Evolutionary conservation across 2,888 invertebrate species (phyloP), one percentile per base, ranked within the genome.

Genomic region (Cyclophora albipunctata): DNA sequence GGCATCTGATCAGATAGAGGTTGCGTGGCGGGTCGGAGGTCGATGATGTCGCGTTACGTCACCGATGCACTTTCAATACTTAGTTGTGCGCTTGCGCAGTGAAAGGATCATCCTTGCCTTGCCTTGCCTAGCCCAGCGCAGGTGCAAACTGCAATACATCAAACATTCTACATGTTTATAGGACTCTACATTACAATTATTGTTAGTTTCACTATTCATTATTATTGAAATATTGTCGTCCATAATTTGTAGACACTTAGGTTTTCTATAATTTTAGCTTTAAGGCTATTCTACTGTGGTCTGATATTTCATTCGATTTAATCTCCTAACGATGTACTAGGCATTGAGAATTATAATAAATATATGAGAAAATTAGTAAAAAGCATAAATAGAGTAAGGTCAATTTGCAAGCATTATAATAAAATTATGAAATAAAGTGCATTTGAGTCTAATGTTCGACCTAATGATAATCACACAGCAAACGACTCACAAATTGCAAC

Each of bases 21-120:
- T 45, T 50, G 45, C 48, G 49, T 34, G 35, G 45, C 47, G 51
- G 58, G 59, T 58, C 52, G 48, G 66, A 74, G 84, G 81, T 81
- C 81, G 71, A 50, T 70, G 84, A 79, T 84, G 77, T 63, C 44
- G 47, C 50, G 69, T 86, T 85, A 81, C 86, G 76, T 83, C 81
- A 84, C 69, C 68, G 65, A 69, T 84, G 85, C 86, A 86, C 87
- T 86, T 86, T 87, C 87, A 77, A 86, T 20, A 20, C 20, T 20
- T 20, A 20, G 20, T 2, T 78, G 57, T 78, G 57, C 60, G 74
- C 71, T 65, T 52, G 57, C 52, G 75, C 66, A 84, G 87, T 86
- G 87, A 88, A 87, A 87, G 88, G 86, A 70, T 67, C 80, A 81
- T 85, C 84, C 64, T 76, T 59, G 46, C 34, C 7, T 45, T 41